These are phyloP conservation scores for Rhineura floridana DNA, from an alignment of 2,113 vertebrate genomes.

Conservation along the genomic window DNA sequence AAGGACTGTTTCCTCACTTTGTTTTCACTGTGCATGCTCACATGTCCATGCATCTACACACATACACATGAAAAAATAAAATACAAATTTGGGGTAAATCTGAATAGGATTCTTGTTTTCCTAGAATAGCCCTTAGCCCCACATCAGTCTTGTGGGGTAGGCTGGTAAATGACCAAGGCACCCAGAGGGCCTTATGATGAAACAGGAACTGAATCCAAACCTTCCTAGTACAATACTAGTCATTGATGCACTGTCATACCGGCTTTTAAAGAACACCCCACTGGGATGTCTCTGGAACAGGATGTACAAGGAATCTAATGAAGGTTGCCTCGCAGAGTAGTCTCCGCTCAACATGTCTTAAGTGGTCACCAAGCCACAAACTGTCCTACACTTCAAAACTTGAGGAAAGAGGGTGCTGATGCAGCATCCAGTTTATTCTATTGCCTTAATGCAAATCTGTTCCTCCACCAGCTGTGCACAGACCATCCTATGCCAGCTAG, in stretches of 20 bases:
- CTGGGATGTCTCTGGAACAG: not conserved
- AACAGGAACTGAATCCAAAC: not conserved
- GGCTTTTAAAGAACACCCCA: not conserved
- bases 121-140: not conserved
- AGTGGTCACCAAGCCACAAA: not conserved
- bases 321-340: not conserved
- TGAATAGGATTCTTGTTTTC: slow-evolving; percentile 26
- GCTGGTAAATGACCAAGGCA: not conserved
- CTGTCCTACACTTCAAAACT: not conserved
- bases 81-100: slow-evolving; percentile 21
- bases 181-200: no score
- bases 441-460: not conserved
- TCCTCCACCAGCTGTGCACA: not conserved
- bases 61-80: not conserved
- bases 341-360: not conserved
- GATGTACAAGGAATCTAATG: not conserved
- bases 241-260: not conserved
- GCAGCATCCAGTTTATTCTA: not conserved
- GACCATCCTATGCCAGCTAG: not conserved
- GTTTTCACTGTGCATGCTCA: slow-evolving; percentile 16
- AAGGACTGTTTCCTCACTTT: slow-evolving; percentile 21
- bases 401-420: not conserved
- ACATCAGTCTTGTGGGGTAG: not conserved
- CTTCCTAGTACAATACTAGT: not conserved
- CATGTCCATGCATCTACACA: no score